Evolutionary conservation across 1,140 invertebrate species (phyloP).

Genomic region (Calliphora vicina): DNA sequence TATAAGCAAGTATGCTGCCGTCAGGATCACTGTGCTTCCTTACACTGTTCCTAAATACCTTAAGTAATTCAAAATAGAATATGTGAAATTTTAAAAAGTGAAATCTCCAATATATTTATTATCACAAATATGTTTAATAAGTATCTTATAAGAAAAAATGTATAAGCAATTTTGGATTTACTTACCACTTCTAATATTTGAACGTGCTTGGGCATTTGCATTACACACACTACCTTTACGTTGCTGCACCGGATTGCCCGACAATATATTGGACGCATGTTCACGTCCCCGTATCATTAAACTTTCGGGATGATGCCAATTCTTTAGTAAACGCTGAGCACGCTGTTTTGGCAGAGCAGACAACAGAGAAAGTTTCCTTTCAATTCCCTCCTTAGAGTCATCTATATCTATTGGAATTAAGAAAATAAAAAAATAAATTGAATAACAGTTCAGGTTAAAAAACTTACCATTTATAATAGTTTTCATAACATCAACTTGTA

Average conservation of each 20-base stretch:
- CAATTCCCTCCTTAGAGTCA: conserved; percentile 71
- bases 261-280: conserved; percentile 79
- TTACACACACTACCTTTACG: conserved; percentile 41
- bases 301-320: conserved; percentile 80
- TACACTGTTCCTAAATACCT: too few relatives aligned
- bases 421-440: neutral
- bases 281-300: conserved; percentile 79
- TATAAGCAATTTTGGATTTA: neutral
- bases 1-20: too few relatives aligned
- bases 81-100: too few relatives aligned
- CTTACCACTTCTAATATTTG: conserved; percentile 43
- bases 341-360: conserved; percentile 77
- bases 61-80: too few relatives aligned
- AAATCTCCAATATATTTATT: too few relatives aligned
- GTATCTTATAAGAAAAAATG: too few relatives aligned
- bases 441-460: neutral
- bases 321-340: conserved; percentile 77
- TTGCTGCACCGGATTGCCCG: conserved; percentile 65
- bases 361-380: conserved; percentile 76
- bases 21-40: too few relatives aligned
- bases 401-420: conserved; percentile 69
- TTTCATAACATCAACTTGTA: conserved; percentile 88
- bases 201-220: conserved; percentile 45
- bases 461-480: conserved; percentile 76
- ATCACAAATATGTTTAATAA: too few relatives aligned